A percentile compares a stretch with the other conserved stretches of the same genome.
These are phyloP conservation scores for Melopsittacus undulatus DNA, from an alignment of 2,797 vertebrate genomes.

Conservation along the genomic window DNA sequence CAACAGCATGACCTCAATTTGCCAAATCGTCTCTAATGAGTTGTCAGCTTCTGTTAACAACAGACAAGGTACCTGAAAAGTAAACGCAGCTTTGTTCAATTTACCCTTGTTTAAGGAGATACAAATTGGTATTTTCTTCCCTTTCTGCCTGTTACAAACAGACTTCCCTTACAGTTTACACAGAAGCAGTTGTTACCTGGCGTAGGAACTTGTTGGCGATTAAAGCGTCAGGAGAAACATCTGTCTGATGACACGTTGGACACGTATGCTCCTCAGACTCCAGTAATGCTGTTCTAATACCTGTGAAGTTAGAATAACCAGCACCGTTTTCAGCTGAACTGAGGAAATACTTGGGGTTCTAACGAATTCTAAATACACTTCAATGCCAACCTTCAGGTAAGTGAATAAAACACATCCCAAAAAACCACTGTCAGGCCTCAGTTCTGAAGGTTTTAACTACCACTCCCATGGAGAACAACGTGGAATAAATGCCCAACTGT, in stretches of 20 bases:
- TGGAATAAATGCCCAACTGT: neutral
- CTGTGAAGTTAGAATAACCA: slow-evolving; percentile 66
- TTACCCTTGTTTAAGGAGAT: neutral
- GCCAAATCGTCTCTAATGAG: neutral
- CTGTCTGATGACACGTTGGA: slow-evolving; percentile 89
- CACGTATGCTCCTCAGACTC: slow-evolving; percentile 95
- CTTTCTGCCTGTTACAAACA: neutral
- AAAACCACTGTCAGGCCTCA: neutral
- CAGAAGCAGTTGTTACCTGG: slow-evolving; percentile 80
- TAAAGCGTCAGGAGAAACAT: slow-evolving; percentile 93
- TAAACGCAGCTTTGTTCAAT: neutral
- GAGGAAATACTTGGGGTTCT: neutral
- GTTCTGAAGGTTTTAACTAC: neutral
- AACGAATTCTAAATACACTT: neutral
- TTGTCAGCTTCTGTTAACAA: neutral
- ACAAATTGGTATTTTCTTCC: neutral
- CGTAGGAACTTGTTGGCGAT: slow-evolving; percentile 96
- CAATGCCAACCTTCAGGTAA: neutral
- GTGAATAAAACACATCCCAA: neutral
- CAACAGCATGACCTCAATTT: neutral
- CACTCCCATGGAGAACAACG: neutral
- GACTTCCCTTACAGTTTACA: neutral
- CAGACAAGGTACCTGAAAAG: neutral
- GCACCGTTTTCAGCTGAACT: neutral
- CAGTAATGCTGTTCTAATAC: slow-evolving; percentile 90